Base-by-base conservation (phyloP, 2,113 vertebrate genomes). In the Microtus pennsylvanicus region DNA sequence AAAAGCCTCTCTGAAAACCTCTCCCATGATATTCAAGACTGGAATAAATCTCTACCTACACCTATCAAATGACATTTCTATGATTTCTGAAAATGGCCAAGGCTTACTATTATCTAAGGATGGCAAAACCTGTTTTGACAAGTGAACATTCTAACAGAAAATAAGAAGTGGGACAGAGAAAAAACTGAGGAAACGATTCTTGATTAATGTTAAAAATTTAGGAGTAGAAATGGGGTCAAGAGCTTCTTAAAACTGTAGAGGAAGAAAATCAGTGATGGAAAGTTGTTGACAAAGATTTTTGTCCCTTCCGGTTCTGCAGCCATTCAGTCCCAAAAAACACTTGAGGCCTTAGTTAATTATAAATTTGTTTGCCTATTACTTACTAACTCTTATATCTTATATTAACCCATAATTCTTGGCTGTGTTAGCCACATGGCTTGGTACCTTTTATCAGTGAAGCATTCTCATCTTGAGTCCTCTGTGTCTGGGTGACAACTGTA, bases 151-250 rank as follows among this genome's bases (percentile, higher is more conserved):
- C 50, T 11, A 81, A 52, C 1, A 87, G 86, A 91, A 91, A 42
- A 45, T 12, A 9, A 35, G 90, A 45, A 78, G 11, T 89, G 9
- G 72, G 19, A 69, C 93, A 26, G 45, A 58, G 19, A 9, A 26
- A n/a, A 7, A 86, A 78, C 24, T 87, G 3, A 42, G 74, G 38
- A 72, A 91, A 67, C 10, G 1, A 45, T 80, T 94, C 87, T 35
- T 93, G 8, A 13, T n/a, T 81, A 69, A 52, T 80, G 89, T 90
- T 94, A 13, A 61, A 92, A 94, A 22, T 92, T 78, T 69, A 35
- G 26, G 83, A 92, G 21, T 69, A 47, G 12, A 55, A 77, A 80
- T 38, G 28, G 47, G 19, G 8, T 82, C 52, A 93, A 75, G 24
- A 76, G 14, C 80, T 95, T 92, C 38, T 52, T 63, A 75, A 78